Percentiles rank a stretch among this genome's conserved stretches.
These are phyloP conservation scores for Acrossocheilus wenchowensis DNA, from an alignment of 2,797 vertebrate genomes.

Conservation along the genomic window DNA sequence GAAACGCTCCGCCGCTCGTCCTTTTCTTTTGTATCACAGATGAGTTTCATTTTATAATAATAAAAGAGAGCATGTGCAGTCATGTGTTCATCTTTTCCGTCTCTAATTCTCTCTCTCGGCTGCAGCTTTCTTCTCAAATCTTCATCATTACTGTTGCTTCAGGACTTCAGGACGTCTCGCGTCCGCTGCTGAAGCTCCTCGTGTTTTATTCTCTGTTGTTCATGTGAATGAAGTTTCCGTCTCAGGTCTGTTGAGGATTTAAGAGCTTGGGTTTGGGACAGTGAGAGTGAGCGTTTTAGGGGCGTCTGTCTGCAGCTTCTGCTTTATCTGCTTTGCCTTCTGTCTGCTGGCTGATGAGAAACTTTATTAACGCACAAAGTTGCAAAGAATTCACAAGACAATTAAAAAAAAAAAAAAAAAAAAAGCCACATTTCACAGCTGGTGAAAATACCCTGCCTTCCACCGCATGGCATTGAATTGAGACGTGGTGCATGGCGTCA, in stretches of 20 bases:
- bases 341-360: constrained; percentile 44
- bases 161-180: constrained; percentile 9
- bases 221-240: constrained; percentile 49
- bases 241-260: constrained; percentile 46
- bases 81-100: constrained; percentile 48
- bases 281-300: constrained; percentile 44
- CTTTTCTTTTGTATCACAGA: constrained; percentile 66
- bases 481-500: not conserved
- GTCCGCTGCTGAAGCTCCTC: not conserved
- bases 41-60: constrained; percentile 68
- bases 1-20: not conserved
- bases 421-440: not conserved
- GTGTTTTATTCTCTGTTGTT: not conserved
- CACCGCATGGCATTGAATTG: not conserved
- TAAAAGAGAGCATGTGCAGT: constrained; percentile 57
- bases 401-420: too few species aligned
- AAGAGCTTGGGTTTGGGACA: constrained; percentile 57
- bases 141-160: constrained; percentile 63
- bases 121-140: constrained; percentile 63
- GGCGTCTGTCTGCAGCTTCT: constrained; percentile 44
- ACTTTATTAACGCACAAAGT: constrained; percentile 30
- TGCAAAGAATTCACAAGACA: constrained; percentile 4
- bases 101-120: constrained; percentile 38
- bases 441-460: not conserved
- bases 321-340: constrained; percentile 59